These are phyloP conservation scores for Meteorus colon DNA, from an alignment of 2,888 invertebrate species.

Conservation along the genomic window DNA sequence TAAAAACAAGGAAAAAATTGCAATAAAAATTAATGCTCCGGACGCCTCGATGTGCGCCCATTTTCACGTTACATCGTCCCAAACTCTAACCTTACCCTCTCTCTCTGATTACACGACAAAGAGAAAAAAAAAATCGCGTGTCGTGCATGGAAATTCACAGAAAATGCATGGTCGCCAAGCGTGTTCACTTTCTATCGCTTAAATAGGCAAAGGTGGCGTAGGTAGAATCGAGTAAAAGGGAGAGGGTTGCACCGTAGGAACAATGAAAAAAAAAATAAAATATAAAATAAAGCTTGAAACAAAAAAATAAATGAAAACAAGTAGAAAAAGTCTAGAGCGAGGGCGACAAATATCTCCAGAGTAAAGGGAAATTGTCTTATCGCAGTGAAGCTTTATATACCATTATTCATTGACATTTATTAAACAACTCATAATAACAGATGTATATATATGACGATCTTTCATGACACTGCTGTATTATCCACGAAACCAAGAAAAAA, in stretches of 20 bases:
- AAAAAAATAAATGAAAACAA: not conserved
- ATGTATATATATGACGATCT: conserved; percentile 8
- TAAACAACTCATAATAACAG: conserved; percentile 4
- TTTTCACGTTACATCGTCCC: conserved; percentile 41
- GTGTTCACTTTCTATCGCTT: conserved; percentile 42
- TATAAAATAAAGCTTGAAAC: not conserved
- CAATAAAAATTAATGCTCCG: conserved; percentile 63
- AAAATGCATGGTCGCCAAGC: conserved; percentile 36
- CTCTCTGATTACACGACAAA: conserved; percentile 46
- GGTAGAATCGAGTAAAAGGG: not conserved
- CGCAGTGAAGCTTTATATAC: conserved; percentile 14
- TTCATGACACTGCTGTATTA: not conserved
- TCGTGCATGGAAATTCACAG: conserved; percentile 46
- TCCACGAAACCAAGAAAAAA: not conserved
- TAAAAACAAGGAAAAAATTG: conserved; percentile 40
- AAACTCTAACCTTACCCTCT: conserved; percentile 17
- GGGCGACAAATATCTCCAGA: conserved; percentile 25
- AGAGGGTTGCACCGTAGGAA: not conserved
- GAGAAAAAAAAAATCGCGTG: conserved; percentile 34
- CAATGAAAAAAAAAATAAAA: conserved; percentile 1
- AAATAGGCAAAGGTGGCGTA: conserved; percentile 40
- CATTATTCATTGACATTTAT: conserved; percentile 24
- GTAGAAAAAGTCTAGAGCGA: not conserved
- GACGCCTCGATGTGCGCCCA: conserved; percentile 37
- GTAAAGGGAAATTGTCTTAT: conserved; percentile 37